Conservation (phyloP, 1,140 invertebrate genomes). For the Lepidurus packardi region DNA sequence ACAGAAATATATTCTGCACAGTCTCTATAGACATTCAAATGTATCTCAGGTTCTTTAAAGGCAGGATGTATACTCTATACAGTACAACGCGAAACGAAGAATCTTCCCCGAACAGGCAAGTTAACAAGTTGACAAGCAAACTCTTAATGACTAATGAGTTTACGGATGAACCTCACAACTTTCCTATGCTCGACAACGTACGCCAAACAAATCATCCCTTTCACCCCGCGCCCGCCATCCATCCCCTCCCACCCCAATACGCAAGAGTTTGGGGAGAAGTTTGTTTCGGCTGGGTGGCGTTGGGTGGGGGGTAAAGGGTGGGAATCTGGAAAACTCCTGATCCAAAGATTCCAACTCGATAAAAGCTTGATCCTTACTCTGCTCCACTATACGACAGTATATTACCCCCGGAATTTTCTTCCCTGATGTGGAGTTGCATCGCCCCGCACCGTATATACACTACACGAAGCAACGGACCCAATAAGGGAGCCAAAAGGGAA, state of each 20-base stretch:
- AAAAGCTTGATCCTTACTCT: background rate
- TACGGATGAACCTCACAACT: conserved; percentile 9
- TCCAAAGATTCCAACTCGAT: background rate
- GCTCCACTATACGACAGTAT: background rate
- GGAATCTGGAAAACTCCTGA: background rate
- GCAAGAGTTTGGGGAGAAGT: background rate
- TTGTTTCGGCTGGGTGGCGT: background rate
- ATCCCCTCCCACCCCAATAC: background rate
- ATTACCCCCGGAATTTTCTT: background rate
- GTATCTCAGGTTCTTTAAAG: too few relatives aligned
- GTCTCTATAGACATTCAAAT: too few relatives aligned
- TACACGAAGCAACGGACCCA: background rate
- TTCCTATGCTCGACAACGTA: background rate
- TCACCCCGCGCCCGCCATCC: background rate
- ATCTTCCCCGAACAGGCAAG: too few relatives aligned
- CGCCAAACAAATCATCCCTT: too few relatives aligned
- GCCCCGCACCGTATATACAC: background rate
- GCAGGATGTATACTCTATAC: background rate
- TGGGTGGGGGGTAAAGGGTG: background rate
- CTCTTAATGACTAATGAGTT: conserved; percentile 18
- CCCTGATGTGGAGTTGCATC: background rate
- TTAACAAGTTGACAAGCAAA: conserved; percentile 16
- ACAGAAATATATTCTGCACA: too few relatives aligned
- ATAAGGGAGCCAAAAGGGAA: background rate
- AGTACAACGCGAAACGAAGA: background rate